phyloP scores from a whole-genome alignment of 2,113 vertebrate species.

The Rhinopomastus cyanomelas region DNA sequence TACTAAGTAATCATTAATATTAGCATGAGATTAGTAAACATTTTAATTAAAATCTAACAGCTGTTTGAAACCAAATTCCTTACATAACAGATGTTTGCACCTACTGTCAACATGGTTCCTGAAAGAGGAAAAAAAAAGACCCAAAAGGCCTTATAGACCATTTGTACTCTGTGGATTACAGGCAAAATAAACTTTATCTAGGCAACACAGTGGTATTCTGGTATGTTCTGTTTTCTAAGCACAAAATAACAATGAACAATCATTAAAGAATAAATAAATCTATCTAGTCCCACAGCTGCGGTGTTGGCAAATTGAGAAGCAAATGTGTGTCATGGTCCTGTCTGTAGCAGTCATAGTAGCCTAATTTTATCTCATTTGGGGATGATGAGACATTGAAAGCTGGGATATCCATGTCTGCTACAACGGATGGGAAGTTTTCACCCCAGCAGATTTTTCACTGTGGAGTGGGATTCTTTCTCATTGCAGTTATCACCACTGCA shows the following conservation, averaged over 20 bases:
- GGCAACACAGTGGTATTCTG: not conserved
- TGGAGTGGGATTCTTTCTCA: not conserved
- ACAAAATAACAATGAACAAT: not conserved
- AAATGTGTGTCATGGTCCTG: not conserved
- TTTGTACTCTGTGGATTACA: not conserved
- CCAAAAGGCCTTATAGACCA: not conserved
- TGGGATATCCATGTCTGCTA: not conserved
- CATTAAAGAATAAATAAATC: not conserved
- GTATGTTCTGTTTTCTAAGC: constrained; percentile 3
- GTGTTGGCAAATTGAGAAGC: not conserved
- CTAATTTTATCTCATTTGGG: not conserved
- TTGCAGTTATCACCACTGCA: not conserved
- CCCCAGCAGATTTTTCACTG: not conserved
- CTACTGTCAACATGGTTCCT: not conserved
- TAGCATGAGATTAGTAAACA: not conserved
- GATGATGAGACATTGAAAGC: not conserved
- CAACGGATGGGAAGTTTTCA: not conserved
- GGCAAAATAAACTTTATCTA: constrained; percentile 22
- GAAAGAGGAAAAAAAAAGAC: not conserved
- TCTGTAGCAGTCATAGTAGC: not conserved
- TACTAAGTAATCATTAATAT: not conserved
- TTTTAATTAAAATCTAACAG: constrained; percentile 22
- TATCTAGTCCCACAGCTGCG: not conserved
- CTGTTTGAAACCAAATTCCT: not conserved
- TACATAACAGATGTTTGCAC: not conserved